Evolutionary conservation across 2,797 vertebrate genomes (phyloP), one percentile per base, ranked within the genome.

Genomic region (Catostomus latipinnis): DNA sequence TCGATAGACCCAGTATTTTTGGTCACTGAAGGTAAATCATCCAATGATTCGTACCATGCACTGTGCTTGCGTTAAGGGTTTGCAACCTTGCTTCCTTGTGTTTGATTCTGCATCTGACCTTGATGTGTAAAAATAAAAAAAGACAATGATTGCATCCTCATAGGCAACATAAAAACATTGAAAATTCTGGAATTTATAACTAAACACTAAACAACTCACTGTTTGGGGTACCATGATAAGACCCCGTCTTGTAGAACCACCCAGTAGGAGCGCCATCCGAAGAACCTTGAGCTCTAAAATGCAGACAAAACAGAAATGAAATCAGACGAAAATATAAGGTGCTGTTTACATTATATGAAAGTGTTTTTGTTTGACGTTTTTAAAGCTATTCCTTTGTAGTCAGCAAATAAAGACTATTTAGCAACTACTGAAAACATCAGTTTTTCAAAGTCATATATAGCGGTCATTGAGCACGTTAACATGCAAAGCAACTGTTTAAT

Each of bases 201-300:
- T 4, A 34, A 34, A 34, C 4, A 34, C 34, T 34, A 34, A 34
- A 34, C 34, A 34, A 46, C 62, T 46, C 92, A 99, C 97, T 98
- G 96, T 90, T 96, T 98, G 4, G 94, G 93, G 88, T 96, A 99
- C 98, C 97, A 99, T n/a, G 96, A 98, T 75, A 99, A 89, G 82
- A 97, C 97, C 76, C 97, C 98, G 6, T 97, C 96, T 81, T 98
- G 96, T 69, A 98, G 91, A 68, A 98, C 93, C 14, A 98, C 92
- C 97, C 97, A 99, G 88, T 93, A 96, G 63, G 94, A 93, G 18
- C 94, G 96, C 97, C 96, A 98, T 68, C 96, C 96, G 83, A 99
- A 97, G 88, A 98, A 98, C 14, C 98, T 93, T 83, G 95, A 98
- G 88, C 93, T 97, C 97, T 98, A 87, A 70, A 70, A 85, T 81